Conservation (phyloP, 2,797 vertebrate genomes). For the Ara ararauna region DNA sequence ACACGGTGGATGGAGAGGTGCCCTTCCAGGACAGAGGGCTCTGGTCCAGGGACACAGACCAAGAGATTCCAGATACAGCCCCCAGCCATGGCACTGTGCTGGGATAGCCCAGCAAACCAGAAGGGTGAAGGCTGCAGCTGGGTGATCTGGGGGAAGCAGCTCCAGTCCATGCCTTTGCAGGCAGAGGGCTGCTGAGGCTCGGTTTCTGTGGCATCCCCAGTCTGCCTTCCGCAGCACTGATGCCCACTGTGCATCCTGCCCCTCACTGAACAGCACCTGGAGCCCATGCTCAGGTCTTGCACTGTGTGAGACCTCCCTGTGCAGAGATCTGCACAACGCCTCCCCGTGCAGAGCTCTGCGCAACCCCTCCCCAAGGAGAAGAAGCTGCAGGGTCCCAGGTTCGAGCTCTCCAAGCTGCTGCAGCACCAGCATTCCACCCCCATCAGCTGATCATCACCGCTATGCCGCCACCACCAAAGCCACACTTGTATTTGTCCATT, state of each 20-base stretch:
- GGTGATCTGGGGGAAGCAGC: neutral
- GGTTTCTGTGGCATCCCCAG: neutral
- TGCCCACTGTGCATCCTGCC: neutral
- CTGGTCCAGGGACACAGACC: fast-evolving
- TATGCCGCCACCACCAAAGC: neutral
- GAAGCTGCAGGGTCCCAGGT: neutral
- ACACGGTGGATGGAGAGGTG: fast-evolving
- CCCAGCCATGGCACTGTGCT: fast-evolving
- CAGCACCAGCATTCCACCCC: neutral
- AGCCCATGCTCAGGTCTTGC: no score
- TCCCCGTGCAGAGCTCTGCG: fast-evolving
- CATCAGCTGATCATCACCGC: neutral
- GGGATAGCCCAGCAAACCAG: fast-evolving
- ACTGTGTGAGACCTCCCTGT: fast-evolving
- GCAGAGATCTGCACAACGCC: neutral
- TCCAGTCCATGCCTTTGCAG: neutral
- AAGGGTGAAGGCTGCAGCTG: neutral
- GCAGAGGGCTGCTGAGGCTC: neutral
- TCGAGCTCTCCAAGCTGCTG: neutral
- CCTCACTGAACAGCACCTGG: neutral
- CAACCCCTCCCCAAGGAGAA: neutral
- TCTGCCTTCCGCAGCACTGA: neutral
- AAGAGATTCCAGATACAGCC: neutral
- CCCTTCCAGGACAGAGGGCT: no score
- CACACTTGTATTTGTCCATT: neutral